phyloP scores from a whole-genome alignment of 2,888 invertebrate species.

The Eumacrocentrus americanus region DNA sequence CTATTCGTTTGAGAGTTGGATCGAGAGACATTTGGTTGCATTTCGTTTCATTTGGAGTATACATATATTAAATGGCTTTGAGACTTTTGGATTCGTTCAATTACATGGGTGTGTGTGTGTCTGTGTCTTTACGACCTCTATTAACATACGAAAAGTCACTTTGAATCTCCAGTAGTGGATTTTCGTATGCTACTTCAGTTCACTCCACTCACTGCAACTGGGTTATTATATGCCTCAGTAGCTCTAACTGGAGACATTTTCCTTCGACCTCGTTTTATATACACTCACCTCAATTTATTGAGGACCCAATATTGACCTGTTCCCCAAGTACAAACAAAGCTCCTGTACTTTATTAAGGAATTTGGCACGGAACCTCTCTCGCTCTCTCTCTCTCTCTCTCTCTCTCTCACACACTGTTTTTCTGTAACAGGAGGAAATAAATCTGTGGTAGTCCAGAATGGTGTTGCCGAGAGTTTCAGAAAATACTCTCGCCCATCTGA shows the following conservation, averaged over 20 bases:
- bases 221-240: neutral
- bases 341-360: conserved; percentile 42
- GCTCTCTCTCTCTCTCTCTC: too few relatives aligned
- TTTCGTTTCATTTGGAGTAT: too few relatives aligned
- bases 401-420: too few relatives aligned
- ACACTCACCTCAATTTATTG: conserved; percentile 21
- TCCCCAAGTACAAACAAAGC: conserved; percentile 40
- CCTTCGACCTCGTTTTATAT: neutral
- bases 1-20: conserved; percentile 10
- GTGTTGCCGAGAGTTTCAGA: conserved; percentile 17
- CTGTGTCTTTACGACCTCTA: neutral
- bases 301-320: conserved; percentile 36
- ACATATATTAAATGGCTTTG: neutral
- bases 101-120: neutral
- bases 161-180: neutral
- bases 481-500: conserved; percentile 31
- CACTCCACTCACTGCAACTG: neutral
- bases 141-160: neutral
- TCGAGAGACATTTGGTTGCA: neutral
- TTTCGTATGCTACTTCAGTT: neutral
- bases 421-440: conserved; percentile 36
- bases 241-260: neutral
- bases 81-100: neutral
- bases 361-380: too few relatives aligned
- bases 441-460: conserved; percentile 34